These are phyloP conservation scores for Polylopha cassiicola DNA, from an alignment of 2,888 invertebrate genomes.

Conservation along the genomic window DNA sequence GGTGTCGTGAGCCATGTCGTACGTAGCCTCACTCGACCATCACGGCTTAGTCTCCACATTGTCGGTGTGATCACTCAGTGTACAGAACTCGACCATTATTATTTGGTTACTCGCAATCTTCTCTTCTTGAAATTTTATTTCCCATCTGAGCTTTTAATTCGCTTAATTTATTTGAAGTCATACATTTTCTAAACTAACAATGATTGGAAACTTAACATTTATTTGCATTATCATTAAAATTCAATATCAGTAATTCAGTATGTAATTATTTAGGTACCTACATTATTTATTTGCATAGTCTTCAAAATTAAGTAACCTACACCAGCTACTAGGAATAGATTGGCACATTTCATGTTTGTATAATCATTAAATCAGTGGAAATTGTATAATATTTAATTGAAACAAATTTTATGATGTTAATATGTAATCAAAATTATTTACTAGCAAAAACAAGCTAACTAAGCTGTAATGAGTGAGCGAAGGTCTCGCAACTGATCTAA, in stretches of 20 bases:
- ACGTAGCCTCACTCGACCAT: slow-evolving; percentile 59
- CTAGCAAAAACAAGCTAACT: slow-evolving; percentile 18
- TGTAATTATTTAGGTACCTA: slow-evolving; percentile 9
- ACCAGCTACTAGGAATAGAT: slow-evolving; percentile 50
- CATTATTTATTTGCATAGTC: slow-evolving; percentile 36
- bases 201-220: slow-evolving; percentile 42
- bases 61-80: slow-evolving; percentile 60
- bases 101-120: slow-evolving; percentile 48
- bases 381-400: slow-evolving; percentile 34
- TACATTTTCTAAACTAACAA: slow-evolving; percentile 51
- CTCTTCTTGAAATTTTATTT: slow-evolving; percentile 55
- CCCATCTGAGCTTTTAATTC: slow-evolving; percentile 53
- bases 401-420: slow-evolving; percentile 21
- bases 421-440: slow-evolving; percentile 16
- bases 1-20: slow-evolving; percentile 64
- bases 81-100: slow-evolving; percentile 50
- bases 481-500: slow-evolving; percentile 40
- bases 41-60: slow-evolving; percentile 72
- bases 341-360: slow-evolving; percentile 50
- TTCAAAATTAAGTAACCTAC: slow-evolving; percentile 25
- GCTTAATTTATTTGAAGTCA: slow-evolving; percentile 54
- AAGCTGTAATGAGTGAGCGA: slow-evolving; percentile 39
- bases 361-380: slow-evolving; percentile 25
- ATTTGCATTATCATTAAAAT: slow-evolving; percentile 43
- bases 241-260: slow-evolving; percentile 20